Conservation (phyloP, 2,113 vertebrate species). For the Machaerirhynchus nigripectus region DNA sequence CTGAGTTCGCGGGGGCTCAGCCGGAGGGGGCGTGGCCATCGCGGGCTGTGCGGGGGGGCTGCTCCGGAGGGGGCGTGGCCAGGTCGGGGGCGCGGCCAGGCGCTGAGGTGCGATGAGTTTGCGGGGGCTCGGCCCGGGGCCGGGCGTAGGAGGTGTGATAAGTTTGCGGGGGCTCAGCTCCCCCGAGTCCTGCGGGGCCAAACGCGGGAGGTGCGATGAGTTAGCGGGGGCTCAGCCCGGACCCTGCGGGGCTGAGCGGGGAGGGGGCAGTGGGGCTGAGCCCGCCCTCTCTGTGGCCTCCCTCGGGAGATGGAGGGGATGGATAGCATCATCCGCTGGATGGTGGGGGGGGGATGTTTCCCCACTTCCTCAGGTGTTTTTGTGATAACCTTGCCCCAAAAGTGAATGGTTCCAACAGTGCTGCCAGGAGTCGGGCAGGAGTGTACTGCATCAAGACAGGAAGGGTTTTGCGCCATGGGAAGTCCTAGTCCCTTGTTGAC, state of each 20-base stretch:
- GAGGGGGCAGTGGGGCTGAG: neutral
- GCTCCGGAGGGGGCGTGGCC: neutral
- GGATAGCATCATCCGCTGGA: neutral
- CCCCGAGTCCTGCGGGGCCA: neutral
- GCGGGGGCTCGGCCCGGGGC: neutral
- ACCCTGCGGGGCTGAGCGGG: neutral
- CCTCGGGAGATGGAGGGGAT: neutral
- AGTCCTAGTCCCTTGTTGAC: neutral
- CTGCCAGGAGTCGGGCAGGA: neutral
- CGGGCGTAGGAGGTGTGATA: neutral
- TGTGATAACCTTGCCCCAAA: neutral
- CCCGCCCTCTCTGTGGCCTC: neutral
- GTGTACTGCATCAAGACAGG: neutral
- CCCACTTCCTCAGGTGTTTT: neutral
- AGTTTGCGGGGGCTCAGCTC: neutral
- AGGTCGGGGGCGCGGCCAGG: no score
- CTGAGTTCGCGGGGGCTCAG: no score
- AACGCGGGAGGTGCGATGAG: neutral
- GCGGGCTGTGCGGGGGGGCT: no score
- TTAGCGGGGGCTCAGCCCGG: neutral
- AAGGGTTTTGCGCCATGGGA: neutral
- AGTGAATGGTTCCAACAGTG: accelerated
- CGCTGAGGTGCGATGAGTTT: neutral
- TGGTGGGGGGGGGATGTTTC: neutral
- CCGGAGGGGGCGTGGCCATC: neutral